Conservation (phyloP, 2,888 invertebrate species). For the Hermodice carunculata region DNA sequence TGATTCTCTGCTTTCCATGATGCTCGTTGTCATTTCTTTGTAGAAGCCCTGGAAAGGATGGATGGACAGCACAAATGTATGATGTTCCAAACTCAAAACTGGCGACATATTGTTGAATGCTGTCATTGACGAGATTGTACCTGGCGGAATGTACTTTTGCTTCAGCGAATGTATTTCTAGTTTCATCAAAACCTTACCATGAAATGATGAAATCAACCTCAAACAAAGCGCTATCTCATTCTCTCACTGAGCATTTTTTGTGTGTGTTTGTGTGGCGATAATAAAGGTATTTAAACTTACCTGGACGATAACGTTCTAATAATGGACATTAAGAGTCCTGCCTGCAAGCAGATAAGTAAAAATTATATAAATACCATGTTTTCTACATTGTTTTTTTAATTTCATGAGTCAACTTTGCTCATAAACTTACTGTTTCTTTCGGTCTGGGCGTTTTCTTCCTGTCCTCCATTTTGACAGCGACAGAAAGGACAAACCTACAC, state of each 20-base stretch:
- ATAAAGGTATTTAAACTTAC: conserved; percentile 49
- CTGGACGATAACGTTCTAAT: conserved; percentile 94
- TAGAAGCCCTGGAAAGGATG: too few species aligned
- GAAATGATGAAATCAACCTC: not conserved
- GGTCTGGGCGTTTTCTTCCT: not conserved
- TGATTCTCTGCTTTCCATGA: too few species aligned
- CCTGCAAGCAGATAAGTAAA: conserved; percentile 47
- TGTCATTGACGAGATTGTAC: too few species aligned
- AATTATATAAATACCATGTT: not conserved
- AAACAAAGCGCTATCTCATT: not conserved
- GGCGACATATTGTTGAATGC: too few species aligned
- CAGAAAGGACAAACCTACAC: too few species aligned
- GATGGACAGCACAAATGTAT: too few species aligned
- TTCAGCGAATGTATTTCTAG: too few species aligned
- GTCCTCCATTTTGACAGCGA: too few species aligned
- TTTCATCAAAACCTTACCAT: not conserved
- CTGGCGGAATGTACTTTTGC: too few species aligned
- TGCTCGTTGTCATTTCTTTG: too few species aligned
- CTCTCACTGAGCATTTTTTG: not conserved
- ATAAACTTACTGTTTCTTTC: conserved; percentile 11
- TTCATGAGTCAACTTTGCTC: not conserved
- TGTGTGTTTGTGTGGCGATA: conserved; percentile 26
- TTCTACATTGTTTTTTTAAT: not conserved
- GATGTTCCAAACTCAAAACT: too few species aligned
- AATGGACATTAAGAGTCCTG: conserved; percentile 84